Conservation (phyloP, 2,888 invertebrate species). For the Osedax frankpressi region DNA sequence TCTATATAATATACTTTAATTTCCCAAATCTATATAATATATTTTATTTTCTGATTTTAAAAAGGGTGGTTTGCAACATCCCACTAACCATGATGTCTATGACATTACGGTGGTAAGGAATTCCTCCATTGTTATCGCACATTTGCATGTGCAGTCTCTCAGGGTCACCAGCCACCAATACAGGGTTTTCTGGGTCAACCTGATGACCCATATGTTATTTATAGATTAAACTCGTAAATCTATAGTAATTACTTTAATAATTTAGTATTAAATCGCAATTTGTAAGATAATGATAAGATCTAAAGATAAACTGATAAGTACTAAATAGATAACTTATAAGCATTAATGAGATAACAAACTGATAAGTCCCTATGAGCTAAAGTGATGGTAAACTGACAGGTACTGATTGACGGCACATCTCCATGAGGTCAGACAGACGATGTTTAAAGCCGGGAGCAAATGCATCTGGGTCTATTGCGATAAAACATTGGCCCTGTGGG, state of each 20-base stretch:
- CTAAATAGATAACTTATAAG: no score
- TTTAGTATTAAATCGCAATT: no score
- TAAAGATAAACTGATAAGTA: no score
- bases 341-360: no score
- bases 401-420: conserved; percentile 56
- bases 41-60: no score
- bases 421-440: conserved; percentile 60
- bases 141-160: conserved; percentile 59
- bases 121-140: conserved; percentile 61
- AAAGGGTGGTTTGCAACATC: background rate
- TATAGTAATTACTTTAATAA: no score
- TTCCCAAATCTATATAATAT: no score
- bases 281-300: no score
- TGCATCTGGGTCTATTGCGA: conserved; percentile 68
- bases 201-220: no score
- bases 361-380: conserved; percentile 53
- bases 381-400: conserved; percentile 50
- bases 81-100: conserved; percentile 50
- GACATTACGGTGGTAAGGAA: conserved; percentile 65
- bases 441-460: conserved; percentile 70
- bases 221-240: no score
- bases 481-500: conserved; percentile 66
- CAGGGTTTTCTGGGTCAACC: conserved; percentile 51
- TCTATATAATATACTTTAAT: no score
- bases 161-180: conserved; percentile 74